These are phyloP conservation scores for Nudaria mundana DNA, from an alignment of 2,888 invertebrate genomes.

Conservation along the genomic window DNA sequence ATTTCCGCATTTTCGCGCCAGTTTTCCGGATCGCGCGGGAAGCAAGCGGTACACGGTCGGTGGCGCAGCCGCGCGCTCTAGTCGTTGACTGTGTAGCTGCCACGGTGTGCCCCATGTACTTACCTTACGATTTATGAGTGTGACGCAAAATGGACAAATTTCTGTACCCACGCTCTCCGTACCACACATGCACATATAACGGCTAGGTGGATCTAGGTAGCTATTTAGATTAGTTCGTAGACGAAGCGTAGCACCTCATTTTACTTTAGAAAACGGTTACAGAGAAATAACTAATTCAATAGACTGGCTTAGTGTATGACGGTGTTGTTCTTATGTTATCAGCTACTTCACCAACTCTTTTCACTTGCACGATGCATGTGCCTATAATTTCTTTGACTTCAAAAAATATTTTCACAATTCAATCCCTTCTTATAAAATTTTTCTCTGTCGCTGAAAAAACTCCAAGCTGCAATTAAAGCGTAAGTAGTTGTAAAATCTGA, in stretches of 20 bases:
- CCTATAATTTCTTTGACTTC: too few relatives aligned
- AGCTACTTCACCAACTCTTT: too few relatives aligned
- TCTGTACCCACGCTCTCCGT: constrained; percentile 36
- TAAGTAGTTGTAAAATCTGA: too few relatives aligned
- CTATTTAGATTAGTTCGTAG: constrained; percentile 10
- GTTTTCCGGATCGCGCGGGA: constrained; percentile 67
- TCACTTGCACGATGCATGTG: too few relatives aligned
- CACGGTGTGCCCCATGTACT: constrained; percentile 57
- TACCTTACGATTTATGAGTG: constrained; percentile 69
- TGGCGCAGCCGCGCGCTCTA: constrained; percentile 63
- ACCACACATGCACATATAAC: too few relatives aligned
- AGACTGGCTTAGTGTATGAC: too few relatives aligned
- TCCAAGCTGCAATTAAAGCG: too few relatives aligned
- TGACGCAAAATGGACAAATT: constrained; percentile 70
- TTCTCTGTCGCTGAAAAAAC: too few relatives aligned
- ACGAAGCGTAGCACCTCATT: background rate
- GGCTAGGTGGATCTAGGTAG: too few relatives aligned
- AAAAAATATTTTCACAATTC: too few relatives aligned
- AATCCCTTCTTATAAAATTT: too few relatives aligned
- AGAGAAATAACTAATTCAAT: background rate
- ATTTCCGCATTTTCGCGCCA: constrained; percentile 77
- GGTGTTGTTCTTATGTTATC: too few relatives aligned
- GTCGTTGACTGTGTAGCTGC: constrained; percentile 58
- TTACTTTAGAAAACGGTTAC: background rate
- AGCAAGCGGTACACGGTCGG: constrained; percentile 48